A percentile compares a stretch with the other conserved stretches of the same genome.
Conservation (phyloP, 92 coral and sea anemone species). For the Paramuricea clavata region DNA sequence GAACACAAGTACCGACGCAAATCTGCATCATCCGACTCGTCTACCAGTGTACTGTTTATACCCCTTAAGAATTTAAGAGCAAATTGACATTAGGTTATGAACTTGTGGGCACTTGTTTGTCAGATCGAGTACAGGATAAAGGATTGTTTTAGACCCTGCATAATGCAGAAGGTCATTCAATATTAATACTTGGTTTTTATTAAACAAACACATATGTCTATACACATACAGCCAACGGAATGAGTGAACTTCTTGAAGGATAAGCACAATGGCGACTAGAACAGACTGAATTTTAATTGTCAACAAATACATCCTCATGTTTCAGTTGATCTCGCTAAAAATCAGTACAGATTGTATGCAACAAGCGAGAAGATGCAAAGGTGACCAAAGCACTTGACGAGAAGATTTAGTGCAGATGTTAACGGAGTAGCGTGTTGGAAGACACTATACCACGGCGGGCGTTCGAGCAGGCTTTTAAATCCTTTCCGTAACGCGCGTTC, state of each 20-base stretch:
- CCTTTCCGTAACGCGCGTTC: slow-evolving; percentile 49
- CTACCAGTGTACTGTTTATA: not conserved
- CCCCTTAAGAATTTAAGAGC: slow-evolving; percentile 16
- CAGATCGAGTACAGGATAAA: slow-evolving; percentile 12
- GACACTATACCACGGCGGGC: slow-evolving; percentile 40
- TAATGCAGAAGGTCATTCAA: slow-evolving; percentile 23
- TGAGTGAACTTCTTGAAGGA: slow-evolving; percentile 62
- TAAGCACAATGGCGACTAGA: slow-evolving; percentile 35
- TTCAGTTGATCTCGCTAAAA: slow-evolving; percentile 10
- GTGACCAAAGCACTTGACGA: not conserved
- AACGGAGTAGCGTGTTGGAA: slow-evolving; percentile 7
- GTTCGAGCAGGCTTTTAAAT: slow-evolving; percentile 35
- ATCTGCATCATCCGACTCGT: not conserved
- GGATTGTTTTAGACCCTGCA: not conserved
- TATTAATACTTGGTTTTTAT: not conserved
- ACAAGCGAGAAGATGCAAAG: not conserved
- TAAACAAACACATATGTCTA: slow-evolving; percentile 28
- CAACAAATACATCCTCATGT: slow-evolving; percentile 54
- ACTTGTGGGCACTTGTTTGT: not conserved
- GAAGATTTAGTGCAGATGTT: slow-evolving; percentile 18
- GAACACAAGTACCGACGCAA: slow-evolving; percentile 24
- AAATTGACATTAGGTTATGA: not conserved
- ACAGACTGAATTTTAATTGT: slow-evolving; percentile 52
- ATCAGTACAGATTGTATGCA: not conserved
- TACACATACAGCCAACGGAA: slow-evolving; percentile 84